Evolutionary conservation across 2,113 vertebrate species (phyloP).

Genomic region (Macquaria australasica): DNA sequence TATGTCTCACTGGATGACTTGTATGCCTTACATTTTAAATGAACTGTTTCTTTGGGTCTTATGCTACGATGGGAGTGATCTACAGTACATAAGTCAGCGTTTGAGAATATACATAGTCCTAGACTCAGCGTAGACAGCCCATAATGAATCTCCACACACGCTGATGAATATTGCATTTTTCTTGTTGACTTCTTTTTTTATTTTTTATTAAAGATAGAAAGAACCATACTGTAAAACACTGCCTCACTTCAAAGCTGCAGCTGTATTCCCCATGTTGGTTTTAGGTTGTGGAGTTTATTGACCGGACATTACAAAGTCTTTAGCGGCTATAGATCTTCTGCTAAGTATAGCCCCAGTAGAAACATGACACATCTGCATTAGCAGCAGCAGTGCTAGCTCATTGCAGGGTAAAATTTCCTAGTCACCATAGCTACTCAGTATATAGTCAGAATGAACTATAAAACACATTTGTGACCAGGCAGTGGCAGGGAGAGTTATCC

Average conservation of each 20-base stretch:
- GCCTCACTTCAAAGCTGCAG: slow-evolving; percentile 17
- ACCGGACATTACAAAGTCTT: slow-evolving; percentile 64
- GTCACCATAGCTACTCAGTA: slow-evolving; percentile 1
- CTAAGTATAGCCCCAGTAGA: slow-evolving; percentile 55
- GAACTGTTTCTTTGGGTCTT: neutral
- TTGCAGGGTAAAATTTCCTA: slow-evolving; percentile 28
- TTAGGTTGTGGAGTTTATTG: slow-evolving; percentile 58
- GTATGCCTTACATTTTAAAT: slow-evolving; percentile 1
- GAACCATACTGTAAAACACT: neutral
- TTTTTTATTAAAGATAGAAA: slow-evolving; percentile 11
- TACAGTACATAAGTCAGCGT: neutral
- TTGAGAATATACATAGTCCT: neutral
- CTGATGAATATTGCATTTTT: slow-evolving; percentile 1
- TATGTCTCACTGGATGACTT: neutral
- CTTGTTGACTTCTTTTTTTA: neutral
- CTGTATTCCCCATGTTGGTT: slow-evolving; percentile 32
- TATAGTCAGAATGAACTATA: slow-evolving; percentile 46
- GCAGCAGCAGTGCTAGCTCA: slow-evolving; percentile 18
- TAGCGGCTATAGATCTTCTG: slow-evolving; percentile 48
- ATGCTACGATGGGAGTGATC: neutral
- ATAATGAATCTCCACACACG: neutral
- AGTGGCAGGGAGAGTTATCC: slow-evolving; percentile 57
- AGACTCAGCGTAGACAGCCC: neutral
- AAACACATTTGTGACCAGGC: slow-evolving; percentile 36
- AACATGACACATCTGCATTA: slow-evolving; percentile 62